Base-by-base conservation (phyloP, 2,113 vertebrate genomes). In the Fulmarus glacialis region DNA sequence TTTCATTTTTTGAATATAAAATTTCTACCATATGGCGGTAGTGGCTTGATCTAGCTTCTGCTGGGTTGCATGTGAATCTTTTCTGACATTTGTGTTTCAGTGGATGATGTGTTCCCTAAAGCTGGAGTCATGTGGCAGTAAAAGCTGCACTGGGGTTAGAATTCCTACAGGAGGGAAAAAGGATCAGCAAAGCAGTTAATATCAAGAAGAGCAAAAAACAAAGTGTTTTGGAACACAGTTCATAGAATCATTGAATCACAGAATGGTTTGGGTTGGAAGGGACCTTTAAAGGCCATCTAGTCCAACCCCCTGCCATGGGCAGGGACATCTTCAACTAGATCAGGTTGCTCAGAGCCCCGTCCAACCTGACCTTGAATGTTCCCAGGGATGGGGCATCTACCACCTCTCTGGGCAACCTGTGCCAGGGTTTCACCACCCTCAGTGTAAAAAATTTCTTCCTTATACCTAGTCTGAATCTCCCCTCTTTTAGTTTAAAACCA, bases 391-490 rank as follows among this genome's bases (percentile, higher is more conserved):
- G 58, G 58, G 58, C 58, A 59, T 23, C 22, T 6, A 7, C 58
- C 34, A 8, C n/a, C n/a, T 15, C 58, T 60, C n/a, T 16, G 58
- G 58, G n/a, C n/a, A 36, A 17, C 58, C n/a, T 60, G 14, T 1
- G n/a, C 58, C 58, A 36, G 22, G 4, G 15, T 4, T 3, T 60
- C 58, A 11, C 22, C 58, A 11, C n/a, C n/a, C 23, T 36, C 58
- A 60, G 4, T 1, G 2, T 8, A 24, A 36, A 60, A 0, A 5
- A 59, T 36, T 11, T 24, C 22, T 36, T 36, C 58, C 34, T 59
- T 24, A 0, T 3, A 3, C 7, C n/a, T 5, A 24, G 14, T 11
- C 58, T 24, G 1, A 36, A 36, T 24, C n/a, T 60, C 4, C 23
- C 23, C 3, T 24, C n/a, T 8, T 60, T 8, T 7, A 36, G 9